Base-by-base conservation (phyloP, 1,140 invertebrate genomes). In the Lutraria rhynchaena region DNA sequence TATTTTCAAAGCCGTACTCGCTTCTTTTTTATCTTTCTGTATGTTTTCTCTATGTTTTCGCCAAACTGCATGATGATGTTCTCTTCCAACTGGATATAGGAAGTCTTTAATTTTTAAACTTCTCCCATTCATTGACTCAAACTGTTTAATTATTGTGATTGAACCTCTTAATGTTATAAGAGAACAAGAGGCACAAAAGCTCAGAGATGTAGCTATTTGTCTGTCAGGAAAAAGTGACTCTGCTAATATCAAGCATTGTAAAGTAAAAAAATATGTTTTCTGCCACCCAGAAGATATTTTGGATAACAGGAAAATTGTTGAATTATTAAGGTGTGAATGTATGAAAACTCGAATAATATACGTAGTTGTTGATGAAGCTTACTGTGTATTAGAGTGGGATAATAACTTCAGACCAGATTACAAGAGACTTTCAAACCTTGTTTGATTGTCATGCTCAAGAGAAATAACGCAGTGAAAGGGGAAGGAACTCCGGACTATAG, bases 361-460 rank as follows among this genome's bases (percentile, higher is more conserved):
- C 71, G 17, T 75, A 37, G 71, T 75, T 2, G 22, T 61, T 44
- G 71, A 75, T 61, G 71, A 75, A 31, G 71, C 71, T 7, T 35
- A 75, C 29, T 75, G 71, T 41, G 46, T 75, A 31, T 61, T 75
- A 46, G 57, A 75, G 29, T 75, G 71, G 71, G 71, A 57, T 17
- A 37, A 75, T 29, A 37, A 75, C 33, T 60, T 75, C 27, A 75
- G 55, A 75, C 71, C 71, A 3, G 37, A 60, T 5, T 75, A 27
- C 29, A 75, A 75, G 44, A 22, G 61, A 19, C 29, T 61, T 41
- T n/a, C 60, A 57, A 44, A 61, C 57, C 17, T 27, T 75, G 9
- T 41, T 75, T 31, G 7, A 17, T 4, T 75, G 71, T 58, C 22
- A n/a, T 9, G 35, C 31, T 15, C 46, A 61, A 46, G 71, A n/a